Conservation (phyloP, 2,797 vertebrate species). For the Takifugu ocellatus region DNA sequence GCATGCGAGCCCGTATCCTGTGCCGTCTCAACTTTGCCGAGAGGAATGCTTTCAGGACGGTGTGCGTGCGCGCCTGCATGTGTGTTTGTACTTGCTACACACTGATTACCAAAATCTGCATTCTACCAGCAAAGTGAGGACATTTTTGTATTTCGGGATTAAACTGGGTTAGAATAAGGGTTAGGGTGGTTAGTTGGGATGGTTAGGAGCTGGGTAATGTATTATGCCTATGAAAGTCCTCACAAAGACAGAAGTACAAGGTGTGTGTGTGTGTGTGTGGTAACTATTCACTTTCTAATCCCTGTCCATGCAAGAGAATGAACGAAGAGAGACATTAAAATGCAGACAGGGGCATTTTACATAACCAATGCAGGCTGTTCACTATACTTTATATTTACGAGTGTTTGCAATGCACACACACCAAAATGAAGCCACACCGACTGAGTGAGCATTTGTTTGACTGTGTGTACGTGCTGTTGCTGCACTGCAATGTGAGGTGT, state of each 20-base stretch:
- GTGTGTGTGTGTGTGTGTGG: conserved; percentile 19
- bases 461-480: conserved; percentile 26
- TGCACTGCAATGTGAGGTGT: conserved; percentile 66
- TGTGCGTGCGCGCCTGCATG: conserved; percentile 11
- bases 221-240: no score
- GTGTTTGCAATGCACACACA: no score
- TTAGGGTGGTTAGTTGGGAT: no score
- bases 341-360: not conserved
- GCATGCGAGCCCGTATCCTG: conserved; percentile 62
- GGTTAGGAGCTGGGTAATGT: no score
- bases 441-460: conserved; percentile 7
- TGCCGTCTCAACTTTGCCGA: conserved; percentile 67
- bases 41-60: conserved; percentile 60
- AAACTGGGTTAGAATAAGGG: no score
- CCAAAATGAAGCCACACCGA: not conserved
- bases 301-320: conserved; percentile 16
- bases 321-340: conserved; percentile 3
- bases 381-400: no score
- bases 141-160: not conserved
- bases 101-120: no score
- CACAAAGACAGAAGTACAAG: no score
- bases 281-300: conserved; percentile 23
- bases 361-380: no score
- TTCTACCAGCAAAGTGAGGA: no score
- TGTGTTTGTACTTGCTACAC: no score